Evolutionary conservation across 2,888 invertebrate genomes (phyloP).

Genomic region (Romanomermis culicivorax): DNA sequence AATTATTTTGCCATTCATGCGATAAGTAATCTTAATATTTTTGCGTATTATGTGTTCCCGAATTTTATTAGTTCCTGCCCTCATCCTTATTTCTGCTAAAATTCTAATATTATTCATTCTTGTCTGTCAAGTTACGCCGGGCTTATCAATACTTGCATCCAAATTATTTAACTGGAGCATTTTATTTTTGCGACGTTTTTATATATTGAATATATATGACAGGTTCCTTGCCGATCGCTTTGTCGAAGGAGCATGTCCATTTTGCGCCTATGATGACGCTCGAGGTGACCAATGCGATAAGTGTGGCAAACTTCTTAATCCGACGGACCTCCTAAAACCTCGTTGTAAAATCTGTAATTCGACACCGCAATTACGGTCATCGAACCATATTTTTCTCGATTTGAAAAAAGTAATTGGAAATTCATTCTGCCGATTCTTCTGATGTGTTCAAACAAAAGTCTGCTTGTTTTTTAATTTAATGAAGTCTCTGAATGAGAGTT

Average conservation of each 20-base stretch:
- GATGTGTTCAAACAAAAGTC: not conserved
- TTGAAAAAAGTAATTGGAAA: constrained; percentile 53
- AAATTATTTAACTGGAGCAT: too few species aligned
- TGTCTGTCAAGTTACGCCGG: too few species aligned
- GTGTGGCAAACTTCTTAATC: constrained; percentile 69
- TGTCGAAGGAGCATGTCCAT: constrained; percentile 85
- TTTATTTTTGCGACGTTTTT: too few species aligned
- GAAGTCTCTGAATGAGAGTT: too few species aligned
- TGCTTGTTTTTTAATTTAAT: too few species aligned
- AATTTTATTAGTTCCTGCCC: too few species aligned
- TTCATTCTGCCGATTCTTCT: not conserved
- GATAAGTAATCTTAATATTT: constrained; percentile 37
- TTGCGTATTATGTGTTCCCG: too few species aligned
- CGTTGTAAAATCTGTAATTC: constrained; percentile 63
- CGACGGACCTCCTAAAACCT: constrained; percentile 59
- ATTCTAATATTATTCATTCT: too few species aligned
- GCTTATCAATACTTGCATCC: too few species aligned
- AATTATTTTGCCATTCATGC: constrained; percentile 69
- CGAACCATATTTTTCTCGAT: constrained; percentile 78
- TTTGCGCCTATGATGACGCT: constrained; percentile 73
- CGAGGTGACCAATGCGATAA: constrained; percentile 96
- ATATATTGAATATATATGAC: too few species aligned
- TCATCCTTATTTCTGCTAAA: too few species aligned
- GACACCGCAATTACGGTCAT: constrained; percentile 37
- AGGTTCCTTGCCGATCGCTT: constrained; percentile 45